Percentiles rank a stretch among this genome's conserved stretches.
phyloP scores from a whole-genome alignment of 2,797 vertebrate species.

The Okamejei kenojei region DNA sequence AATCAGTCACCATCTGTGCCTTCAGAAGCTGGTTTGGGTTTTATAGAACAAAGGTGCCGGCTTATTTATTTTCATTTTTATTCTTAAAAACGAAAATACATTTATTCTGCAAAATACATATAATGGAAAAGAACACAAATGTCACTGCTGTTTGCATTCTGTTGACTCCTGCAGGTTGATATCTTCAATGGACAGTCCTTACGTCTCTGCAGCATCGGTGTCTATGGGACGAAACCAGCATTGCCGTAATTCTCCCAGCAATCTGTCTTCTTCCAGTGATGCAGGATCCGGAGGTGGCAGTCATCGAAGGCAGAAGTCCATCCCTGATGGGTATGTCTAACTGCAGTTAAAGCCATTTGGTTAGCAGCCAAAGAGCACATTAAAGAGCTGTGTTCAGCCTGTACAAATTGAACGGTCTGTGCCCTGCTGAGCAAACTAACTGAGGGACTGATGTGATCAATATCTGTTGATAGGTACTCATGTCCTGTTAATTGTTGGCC shows the following conservation, averaged over 20 bases:
- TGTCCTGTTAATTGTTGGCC: constrained; percentile 27
- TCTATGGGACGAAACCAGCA: constrained; percentile 78
- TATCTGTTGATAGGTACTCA: constrained; percentile 25
- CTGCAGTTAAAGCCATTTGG: neutral
- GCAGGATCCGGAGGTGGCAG: constrained; percentile 68
- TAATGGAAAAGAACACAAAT: neutral
- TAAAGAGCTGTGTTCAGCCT: constrained; percentile 14
- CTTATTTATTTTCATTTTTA: neutral
- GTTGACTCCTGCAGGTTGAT: constrained; percentile 67
- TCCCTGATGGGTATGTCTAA: constrained; percentile 78
- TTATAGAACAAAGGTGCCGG: neutral
- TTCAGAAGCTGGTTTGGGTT: neutral
- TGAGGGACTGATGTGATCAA: neutral
- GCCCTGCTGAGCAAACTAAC: constrained; percentile 20
- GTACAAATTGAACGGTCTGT: constrained; percentile 30
- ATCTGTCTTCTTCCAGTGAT: constrained; percentile 77
- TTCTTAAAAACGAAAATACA: neutral
- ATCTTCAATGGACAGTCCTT: constrained; percentile 80
- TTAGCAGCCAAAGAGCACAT: neutral
- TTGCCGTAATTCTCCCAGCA: constrained; percentile 78
- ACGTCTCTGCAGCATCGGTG: constrained; percentile 83
- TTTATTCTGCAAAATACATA: neutral
- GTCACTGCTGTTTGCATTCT: neutral
- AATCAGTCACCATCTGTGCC: neutral
- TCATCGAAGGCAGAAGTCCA: constrained; percentile 82